These are phyloP conservation scores for Mus musculus DNA, from an alignment of 2,113 vertebrate genomes.

Conservation along the genomic window GRCm39 chr3:158412501-158413000, in stretches of 20 bases:
- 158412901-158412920: neutral
- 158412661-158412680: neutral
- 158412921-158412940: neutral
- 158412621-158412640: neutral
- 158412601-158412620: conserved; percentile 4
- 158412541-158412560: neutral
- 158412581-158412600: neutral
- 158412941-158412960: neutral
- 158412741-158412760: conserved; percentile 17
- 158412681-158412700: neutral
- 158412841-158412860: neutral
- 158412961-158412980: neutral
- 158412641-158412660: conserved; percentile 26
- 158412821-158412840: neutral
- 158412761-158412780: neutral
- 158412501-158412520: neutral
- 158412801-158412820: conserved; percentile 12
- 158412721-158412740: neutral
- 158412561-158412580: neutral
- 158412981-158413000: neutral
- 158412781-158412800: neutral
- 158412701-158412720: neutral
- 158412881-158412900: neutral
- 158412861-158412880: neutral
- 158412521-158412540: neutral